A percentile compares a stretch with the other conserved stretches of the same genome.
phyloP scores from a whole-genome alignment of 2,888 invertebrate species.

The Brachyptera putata region DNA sequence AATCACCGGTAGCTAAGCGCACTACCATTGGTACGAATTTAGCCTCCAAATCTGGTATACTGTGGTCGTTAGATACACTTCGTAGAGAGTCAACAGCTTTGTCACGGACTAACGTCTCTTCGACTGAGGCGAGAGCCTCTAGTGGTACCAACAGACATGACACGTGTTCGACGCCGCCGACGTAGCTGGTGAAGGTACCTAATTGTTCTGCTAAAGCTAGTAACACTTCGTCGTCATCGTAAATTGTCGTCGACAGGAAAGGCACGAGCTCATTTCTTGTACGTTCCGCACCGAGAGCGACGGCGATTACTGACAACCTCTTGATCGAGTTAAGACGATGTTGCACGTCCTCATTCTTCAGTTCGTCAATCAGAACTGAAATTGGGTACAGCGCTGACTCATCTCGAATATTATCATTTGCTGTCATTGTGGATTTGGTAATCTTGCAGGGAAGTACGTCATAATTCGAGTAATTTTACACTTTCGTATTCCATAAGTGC shows the following conservation, averaged over 20 bases:
- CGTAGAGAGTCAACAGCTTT: constrained; percentile 95
- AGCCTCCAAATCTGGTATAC: constrained; percentile 85
- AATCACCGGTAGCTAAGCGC: constrained; percentile 86
- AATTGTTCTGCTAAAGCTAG: constrained; percentile 96
- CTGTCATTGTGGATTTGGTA: too few relatives aligned
- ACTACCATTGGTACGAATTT: constrained; percentile 95
- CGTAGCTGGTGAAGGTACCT: constrained; percentile 89
- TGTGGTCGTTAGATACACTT: constrained; percentile 91
- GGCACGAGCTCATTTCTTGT: constrained; percentile 94
- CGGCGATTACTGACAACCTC: constrained; percentile 95
- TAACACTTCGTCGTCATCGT: constrained; percentile 99
- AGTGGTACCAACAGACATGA: constrained; percentile 90
- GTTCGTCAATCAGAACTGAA: constrained; percentile 1
- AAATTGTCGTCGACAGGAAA: constrained; percentile 97
- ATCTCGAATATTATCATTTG: background rate
- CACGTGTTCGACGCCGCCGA: constrained; percentile 95
- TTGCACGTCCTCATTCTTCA: constrained; percentile 40
- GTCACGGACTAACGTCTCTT: constrained; percentile 99
- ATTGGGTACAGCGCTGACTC: constrained; percentile 7
- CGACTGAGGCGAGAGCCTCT: constrained; percentile 95
- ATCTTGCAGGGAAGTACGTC: too few relatives aligned
- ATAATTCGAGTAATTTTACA: too few relatives aligned
- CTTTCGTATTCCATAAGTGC: too few relatives aligned
- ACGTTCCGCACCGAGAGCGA: constrained; percentile 95
- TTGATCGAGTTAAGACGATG: constrained; percentile 54